Base-by-base conservation (phyloP, 2,888 invertebrate species). In the Adelphocoris suturalis region DNA sequence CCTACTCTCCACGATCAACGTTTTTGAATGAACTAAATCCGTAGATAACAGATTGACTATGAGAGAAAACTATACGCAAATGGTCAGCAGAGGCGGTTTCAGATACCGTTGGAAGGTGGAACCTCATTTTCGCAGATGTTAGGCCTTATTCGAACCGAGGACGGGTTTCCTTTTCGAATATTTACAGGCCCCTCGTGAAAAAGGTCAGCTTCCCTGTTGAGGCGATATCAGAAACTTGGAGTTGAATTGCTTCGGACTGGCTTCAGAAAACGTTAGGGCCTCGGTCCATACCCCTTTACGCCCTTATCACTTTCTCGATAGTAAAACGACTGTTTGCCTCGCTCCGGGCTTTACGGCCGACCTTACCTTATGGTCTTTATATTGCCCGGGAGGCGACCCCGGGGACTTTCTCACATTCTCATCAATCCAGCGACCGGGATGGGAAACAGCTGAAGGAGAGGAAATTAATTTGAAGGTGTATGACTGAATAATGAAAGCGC, bases 281-380 rank as follows among this genome's bases (percentile, higher is more conserved):
- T n/a, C 61, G 16, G 61, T 37, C 61, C 61, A 19, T 68, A 47
- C 82, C 23, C 82, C 82, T 82, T 82, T 52, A 82, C 52, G 86
- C 68, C 86, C 86, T 86, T 86, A 86, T 86, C 86, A 86, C 86
- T 86, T 86, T 86, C 86, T 75, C 86, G 86, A 86, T 86, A 75
- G 86, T 86, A 86, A 86, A 86, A 86, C 86, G 86, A 82, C 82
- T 82, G 82, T 82, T 86, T 75, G 86, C 86, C 37, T 86, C 86
- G 68, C 68, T 86, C 13, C 46, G 68, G 48, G 75, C 68, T 86
- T 86, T 86, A 86, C 86, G 75, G n/a, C 85, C 86, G 86, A 86
- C 86, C 86, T 86, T 75, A 86, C 86, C 86, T 86, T 86, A 86
- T 75, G 68, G 85, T 37, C 37, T 37, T 61, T 86, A 68, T 68